Evolutionary conservation across 2,113 vertebrate genomes (phyloP).

Genomic region (Pangasianodon gigas): DNA sequence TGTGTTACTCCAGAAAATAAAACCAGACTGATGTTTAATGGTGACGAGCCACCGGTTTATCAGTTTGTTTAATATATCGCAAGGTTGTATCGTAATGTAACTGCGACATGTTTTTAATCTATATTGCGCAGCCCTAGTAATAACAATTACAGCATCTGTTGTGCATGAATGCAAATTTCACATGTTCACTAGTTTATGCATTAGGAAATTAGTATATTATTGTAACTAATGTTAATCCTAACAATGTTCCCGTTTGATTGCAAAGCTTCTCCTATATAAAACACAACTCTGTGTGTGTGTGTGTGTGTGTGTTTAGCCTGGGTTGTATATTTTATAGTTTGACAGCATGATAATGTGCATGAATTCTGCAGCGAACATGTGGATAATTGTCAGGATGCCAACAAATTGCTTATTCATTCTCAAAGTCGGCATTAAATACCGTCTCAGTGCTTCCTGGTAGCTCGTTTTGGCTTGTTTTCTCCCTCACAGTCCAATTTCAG

Average conservation of each 20-base stretch:
- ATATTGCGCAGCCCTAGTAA: background rate
- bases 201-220: background rate
- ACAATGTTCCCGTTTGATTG: background rate
- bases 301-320: background rate
- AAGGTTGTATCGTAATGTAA: background rate
- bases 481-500: slow-evolving; percentile 15
- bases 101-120: background rate
- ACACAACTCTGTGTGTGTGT: background rate
- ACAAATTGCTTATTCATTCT: background rate
- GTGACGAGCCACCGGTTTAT: background rate
- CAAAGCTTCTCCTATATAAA: background rate
- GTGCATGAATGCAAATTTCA: background rate
- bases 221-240: background rate
- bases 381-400: background rate
- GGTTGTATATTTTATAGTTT: background rate
- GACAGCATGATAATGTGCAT: background rate
- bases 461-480: background rate
- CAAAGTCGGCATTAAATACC: background rate
- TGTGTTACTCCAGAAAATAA: background rate
- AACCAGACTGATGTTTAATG: background rate
- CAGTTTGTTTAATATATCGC: background rate
- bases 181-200: background rate
- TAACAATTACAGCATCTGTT: background rate
- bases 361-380: background rate
- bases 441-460: background rate